These are phyloP conservation scores for Oophaga sylvatica DNA, from an alignment of 2,797 vertebrate species.

Conservation along the genomic window DNA sequence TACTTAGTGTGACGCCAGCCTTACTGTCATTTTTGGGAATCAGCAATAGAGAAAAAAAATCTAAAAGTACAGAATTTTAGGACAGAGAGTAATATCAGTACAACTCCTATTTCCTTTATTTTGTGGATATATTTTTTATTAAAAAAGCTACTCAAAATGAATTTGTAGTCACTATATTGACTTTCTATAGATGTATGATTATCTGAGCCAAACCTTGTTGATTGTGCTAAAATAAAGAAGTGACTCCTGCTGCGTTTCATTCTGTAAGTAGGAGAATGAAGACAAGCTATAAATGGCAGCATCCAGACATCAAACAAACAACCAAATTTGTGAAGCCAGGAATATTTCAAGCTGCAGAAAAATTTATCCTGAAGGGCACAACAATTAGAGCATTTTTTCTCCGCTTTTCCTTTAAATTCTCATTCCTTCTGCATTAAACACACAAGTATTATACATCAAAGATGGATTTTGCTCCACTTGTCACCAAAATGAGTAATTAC, in stretches of 20 bases:
- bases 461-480: background rate
- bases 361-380: background rate
- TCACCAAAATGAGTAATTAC: slow-evolving; percentile 1
- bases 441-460: background rate
- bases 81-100: no score
- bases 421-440: background rate
- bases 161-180: background rate
- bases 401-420: background rate
- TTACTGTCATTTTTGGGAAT: background rate
- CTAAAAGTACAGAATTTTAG: no score
- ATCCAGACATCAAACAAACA: background rate
- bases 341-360: background rate
- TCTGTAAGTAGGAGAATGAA: background rate
- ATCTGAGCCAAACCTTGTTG: background rate
- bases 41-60: background rate
- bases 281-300: background rate
- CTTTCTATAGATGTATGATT: no score
- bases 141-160: background rate
- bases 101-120: no score
- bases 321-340: background rate
- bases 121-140: no score
- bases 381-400: background rate
- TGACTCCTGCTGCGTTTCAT: no score
- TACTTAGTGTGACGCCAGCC: no score
- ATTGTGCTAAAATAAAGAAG: background rate